A percentile compares a stretch with the other conserved stretches of the same genome.
Conservation (phyloP, 1,140 invertebrate species). For the Metopolophium dirhodum region DNA sequence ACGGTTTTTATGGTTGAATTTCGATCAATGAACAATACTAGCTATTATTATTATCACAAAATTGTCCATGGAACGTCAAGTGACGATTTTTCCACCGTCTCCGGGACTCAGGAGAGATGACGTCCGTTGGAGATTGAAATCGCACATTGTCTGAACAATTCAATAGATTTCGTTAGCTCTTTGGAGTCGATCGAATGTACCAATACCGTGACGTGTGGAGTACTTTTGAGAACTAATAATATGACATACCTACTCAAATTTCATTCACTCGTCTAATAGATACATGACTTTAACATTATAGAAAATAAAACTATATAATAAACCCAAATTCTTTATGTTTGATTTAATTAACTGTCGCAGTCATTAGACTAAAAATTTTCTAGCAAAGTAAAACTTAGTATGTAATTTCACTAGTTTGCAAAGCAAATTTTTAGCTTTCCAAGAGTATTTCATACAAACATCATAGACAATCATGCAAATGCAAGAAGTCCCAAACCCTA, state of each 20-base stretch:
- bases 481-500: background rate
- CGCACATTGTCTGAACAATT: too few relatives aligned
- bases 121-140: too few relatives aligned
- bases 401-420: background rate
- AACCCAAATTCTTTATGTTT: background rate
- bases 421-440: background rate
- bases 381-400: background rate
- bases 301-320: background rate
- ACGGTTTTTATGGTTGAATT: too few relatives aligned
- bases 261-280: background rate
- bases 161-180: too few relatives aligned
- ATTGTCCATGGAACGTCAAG: too few relatives aligned
- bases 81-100: too few relatives aligned
- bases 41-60: too few relatives aligned
- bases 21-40: too few relatives aligned
- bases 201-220: too few relatives aligned
- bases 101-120: too few relatives aligned
- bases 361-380: background rate
- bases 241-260: background rate
- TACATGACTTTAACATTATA: background rate
- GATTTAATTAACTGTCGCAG: background rate
- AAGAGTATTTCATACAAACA: background rate
- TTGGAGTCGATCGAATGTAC: too few relatives aligned
- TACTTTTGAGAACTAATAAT: background rate
- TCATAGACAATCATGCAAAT: background rate